Base-by-base conservation (phyloP, 2,888 invertebrate species). In the Pogonocherus hispidulus region DNA sequence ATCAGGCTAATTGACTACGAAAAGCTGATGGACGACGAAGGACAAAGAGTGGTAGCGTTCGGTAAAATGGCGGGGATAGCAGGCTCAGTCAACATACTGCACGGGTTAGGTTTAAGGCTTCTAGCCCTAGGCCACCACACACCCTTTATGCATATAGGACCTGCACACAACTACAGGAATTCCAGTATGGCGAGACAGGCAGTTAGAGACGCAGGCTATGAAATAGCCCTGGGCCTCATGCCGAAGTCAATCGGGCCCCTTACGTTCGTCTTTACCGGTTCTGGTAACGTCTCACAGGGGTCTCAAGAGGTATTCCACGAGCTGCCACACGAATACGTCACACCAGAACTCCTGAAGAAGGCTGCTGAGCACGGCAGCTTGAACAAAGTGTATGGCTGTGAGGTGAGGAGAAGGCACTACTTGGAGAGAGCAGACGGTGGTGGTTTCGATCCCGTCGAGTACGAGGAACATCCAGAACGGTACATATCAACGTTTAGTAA, bases 21-120 rank as follows among this genome's bases (percentile, higher is more conserved):
- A 84, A 96, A 97, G 84, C 90, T 99, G 81, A 94, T 96, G 82
- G 97, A 99, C 81, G 91, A 91, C 52, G 88, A 91, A 22, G 78
- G 74, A 0, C 93, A 95, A 77, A 89, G 99, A 9, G 93, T 97
- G 46, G 99, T 99, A 3, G 99, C 99, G 1, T 99, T 99, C 85
- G 99, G 99, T 0, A 98, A 98, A 85, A 99, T 98, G 87, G 99
- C 99, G 0, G 94, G 99, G 0, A 96, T 99, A 1, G 98, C 99
- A 20, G 99, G 99, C 11, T 98, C 98, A 93, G 94, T 99, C 62
- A 98, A 99, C 84, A 99, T 99, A 78, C 88, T 99, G 14, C 99
- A 99, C 81, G 99, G 99, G 0, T 87, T 99, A 49, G 99, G 99
- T 0, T 88, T 99, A 35, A 88, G 99, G 55, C 88, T 98, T 1